Evolutionary conservation across 2,113 vertebrate species (phyloP), one percentile per base, ranked within the genome.

Genomic region (Columba livia): DNA sequence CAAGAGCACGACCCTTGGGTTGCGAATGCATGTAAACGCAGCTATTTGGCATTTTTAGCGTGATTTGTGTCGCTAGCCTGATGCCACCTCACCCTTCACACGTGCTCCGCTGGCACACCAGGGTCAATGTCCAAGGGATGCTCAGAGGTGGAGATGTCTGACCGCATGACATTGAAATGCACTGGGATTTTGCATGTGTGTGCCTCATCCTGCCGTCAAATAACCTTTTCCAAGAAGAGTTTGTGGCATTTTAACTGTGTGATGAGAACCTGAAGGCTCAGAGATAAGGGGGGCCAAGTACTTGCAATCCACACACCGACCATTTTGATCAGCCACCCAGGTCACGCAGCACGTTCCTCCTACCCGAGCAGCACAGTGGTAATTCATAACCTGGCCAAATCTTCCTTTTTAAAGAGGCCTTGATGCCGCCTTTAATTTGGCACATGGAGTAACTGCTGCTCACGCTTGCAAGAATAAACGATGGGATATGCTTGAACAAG

Each of bases 401-500:
- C 65, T 64, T 78, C 19, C 48, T 78, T 87, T 92, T 83, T 72
- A 70, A 96, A 93, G 60, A 75, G 56, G 83, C 24, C 79, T 81
- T 88, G 77, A 34, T 57, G 90, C 57, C 1, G 10, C 54, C 71
- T 93, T 57, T 84, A 69, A 89, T 96, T 88, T 93, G 96, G 79
- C 92, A 93, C 34, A 44, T 89, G 90, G 77, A 90, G 57, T 44
- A 89, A 73, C 88, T 61, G 73, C 93, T 87, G 73, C 38, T 83
- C 70, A 36, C 70, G 71, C 89, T 67, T 93, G 69, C n/a, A 81
- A 90, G 96, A 85, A 93, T 77, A 77, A 96, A 79, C 0, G 57
- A 88, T 50, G 86, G 90, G 80, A 89, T 93, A 77, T 85, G 84
- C 89, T 90, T 86, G 88, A 93, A 91, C 79, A 92, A 96, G 92